These are phyloP conservation scores for Petrocephalus microphthalmus DNA, from an alignment of 2,113 vertebrate species.

Conservation along the genomic window DNA sequence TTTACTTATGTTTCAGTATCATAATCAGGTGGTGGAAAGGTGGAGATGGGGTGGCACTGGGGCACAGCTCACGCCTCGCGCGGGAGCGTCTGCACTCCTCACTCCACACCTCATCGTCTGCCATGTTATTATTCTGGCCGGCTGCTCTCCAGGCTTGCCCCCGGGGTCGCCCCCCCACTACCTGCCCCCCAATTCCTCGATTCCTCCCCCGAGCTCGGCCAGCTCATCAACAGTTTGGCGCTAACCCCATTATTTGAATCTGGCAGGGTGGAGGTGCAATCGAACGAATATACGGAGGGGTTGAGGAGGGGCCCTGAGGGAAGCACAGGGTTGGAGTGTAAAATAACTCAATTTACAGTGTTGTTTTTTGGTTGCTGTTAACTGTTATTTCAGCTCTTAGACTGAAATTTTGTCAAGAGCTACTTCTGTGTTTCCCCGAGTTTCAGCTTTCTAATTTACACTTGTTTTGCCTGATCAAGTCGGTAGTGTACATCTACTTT, in stretches of 20 bases:
- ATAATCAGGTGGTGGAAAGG: neutral
- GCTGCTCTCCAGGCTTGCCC: neutral
- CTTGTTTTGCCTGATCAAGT: neutral
- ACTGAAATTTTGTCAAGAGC: neutral
- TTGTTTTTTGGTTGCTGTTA: neutral
- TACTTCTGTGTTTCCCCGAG: neutral
- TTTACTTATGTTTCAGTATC: conserved; percentile 9
- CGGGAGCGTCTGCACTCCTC: neutral
- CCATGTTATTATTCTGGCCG: neutral
- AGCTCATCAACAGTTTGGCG: neutral
- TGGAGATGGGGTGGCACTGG: neutral
- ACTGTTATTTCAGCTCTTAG: neutral
- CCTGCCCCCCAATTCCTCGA: neutral
- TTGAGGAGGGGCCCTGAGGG: neutral
- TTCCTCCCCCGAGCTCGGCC: neutral
- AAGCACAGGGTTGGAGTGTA: neutral
- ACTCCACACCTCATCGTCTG: neutral
- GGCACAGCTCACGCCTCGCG: neutral
- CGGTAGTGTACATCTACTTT: neutral
- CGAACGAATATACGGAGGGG: neutral
- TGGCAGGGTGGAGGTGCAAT: neutral
- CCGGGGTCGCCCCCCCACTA: neutral
- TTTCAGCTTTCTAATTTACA: neutral
- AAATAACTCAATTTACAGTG: neutral
- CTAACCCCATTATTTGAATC: neutral